phyloP scores from a whole-genome alignment of 2,113 vertebrate species.

The Actenoides lindsayi region DNA sequence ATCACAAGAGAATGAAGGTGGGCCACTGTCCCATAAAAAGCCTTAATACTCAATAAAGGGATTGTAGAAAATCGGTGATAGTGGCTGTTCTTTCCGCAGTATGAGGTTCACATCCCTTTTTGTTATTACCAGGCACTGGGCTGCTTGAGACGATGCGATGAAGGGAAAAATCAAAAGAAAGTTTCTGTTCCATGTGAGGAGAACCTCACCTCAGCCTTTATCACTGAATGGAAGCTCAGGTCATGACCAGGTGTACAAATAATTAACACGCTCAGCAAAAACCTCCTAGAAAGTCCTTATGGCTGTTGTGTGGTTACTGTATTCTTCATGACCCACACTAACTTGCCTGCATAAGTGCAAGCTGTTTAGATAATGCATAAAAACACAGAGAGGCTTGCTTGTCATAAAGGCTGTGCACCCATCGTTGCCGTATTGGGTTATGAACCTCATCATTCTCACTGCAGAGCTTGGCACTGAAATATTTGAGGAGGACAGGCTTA shows the following conservation, averaged over 20 bases:
- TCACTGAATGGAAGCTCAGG: neutral
- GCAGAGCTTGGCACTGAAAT: neutral
- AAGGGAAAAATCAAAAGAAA: neutral
- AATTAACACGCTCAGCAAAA: neutral
- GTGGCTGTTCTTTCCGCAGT: neutral
- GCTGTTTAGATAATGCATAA: neutral
- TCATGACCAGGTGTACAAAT: neutral
- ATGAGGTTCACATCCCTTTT: neutral
- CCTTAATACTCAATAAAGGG: neutral
- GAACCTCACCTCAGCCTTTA: neutral
- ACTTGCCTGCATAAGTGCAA: neutral
- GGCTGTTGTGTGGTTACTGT: neutral
- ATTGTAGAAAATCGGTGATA: neutral
- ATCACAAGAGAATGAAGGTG: neutral
- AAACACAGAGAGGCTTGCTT: neutral
- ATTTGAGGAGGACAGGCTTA: neutral
- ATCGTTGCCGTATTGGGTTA: accelerated
- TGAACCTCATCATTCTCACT: neutral
- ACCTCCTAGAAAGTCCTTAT: neutral
- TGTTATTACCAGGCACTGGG: neutral
- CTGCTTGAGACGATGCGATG: neutral
- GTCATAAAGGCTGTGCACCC: neutral
- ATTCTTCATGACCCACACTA: neutral
- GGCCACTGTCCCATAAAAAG: neutral
- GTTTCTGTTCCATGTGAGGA: neutral